A percentile compares a stretch with the other conserved stretches of the same genome.
Evolutionary conservation across 2,888 invertebrate genomes (phyloP).

Genomic region (Amphipyra tragopoginis): DNA sequence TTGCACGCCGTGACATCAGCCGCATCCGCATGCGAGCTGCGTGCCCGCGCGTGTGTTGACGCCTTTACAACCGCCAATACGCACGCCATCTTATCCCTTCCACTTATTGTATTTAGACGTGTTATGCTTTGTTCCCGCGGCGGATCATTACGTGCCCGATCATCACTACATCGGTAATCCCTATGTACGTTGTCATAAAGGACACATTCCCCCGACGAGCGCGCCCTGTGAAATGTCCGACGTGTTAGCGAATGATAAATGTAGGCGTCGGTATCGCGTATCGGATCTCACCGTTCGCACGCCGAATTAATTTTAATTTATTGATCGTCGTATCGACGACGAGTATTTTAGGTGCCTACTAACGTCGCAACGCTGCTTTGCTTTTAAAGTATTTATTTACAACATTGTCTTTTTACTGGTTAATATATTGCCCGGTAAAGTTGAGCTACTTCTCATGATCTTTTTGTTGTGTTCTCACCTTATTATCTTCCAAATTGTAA

Average conservation of each 20-base stretch:
- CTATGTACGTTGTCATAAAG: slow-evolving; percentile 76
- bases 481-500: slow-evolving; percentile 45
- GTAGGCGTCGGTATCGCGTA: slow-evolving; percentile 89
- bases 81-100: slow-evolving; percentile 84
- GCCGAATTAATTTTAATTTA: slow-evolving; percentile 90
- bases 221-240: slow-evolving; percentile 87
- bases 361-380: slow-evolving; percentile 77
- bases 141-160: slow-evolving; percentile 82
- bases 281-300: slow-evolving; percentile 90
- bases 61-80: slow-evolving; percentile 72
- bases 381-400: slow-evolving; percentile 81
- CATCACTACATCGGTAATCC: slow-evolving; percentile 72
- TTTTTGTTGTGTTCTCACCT: slow-evolving; percentile 46
- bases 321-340: slow-evolving; percentile 88
- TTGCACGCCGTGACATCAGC: slow-evolving; percentile 79
- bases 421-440: slow-evolving; percentile 62
- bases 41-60: slow-evolving; percentile 75
- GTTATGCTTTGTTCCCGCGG: slow-evolving; percentile 84
- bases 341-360: slow-evolving; percentile 88
- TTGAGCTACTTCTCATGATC: slow-evolving; percentile 55
- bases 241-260: slow-evolving; percentile 90
- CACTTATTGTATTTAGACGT: slow-evolving; percentile 83
- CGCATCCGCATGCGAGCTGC: slow-evolving; percentile 81
- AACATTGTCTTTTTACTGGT: slow-evolving; percentile 64
- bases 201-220: slow-evolving; percentile 76